These are phyloP conservation scores for Xiphophorus couchianus DNA, from an alignment of 2,113 vertebrate genomes.

Conservation along the genomic window DNA sequence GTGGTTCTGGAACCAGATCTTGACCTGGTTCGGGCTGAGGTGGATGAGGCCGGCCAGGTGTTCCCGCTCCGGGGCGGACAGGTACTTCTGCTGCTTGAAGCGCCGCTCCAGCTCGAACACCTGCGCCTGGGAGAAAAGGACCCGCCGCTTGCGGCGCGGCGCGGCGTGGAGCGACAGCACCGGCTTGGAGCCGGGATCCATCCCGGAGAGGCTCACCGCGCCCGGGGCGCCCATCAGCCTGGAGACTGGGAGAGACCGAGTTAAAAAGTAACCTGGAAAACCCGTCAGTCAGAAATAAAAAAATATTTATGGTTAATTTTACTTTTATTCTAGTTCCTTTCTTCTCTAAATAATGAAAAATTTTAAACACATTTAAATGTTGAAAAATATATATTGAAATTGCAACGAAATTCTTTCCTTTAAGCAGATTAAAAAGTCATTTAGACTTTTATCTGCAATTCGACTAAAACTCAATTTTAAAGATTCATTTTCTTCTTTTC, in stretches of 20 bases:
- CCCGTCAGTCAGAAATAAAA: no score
- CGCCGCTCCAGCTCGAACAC: conserved; percentile 92
- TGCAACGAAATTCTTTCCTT: no score
- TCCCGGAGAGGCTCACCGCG: conserved; percentile 86
- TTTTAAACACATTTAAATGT: no score
- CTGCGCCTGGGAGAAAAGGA: conserved; percentile 95
- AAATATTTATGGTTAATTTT: no score
- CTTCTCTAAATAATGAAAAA: no score
- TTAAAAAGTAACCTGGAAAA: no score
- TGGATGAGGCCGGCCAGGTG: conserved; percentile 92
- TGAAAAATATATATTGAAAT: no score
- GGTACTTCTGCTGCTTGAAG: conserved; percentile 93
- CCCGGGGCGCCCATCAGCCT: conserved; percentile 89
- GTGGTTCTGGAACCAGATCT: conserved; percentile 99
- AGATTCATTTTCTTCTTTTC: no score
- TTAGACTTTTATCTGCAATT: no score
- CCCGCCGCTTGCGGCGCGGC: conserved; percentile 89
- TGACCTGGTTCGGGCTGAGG: conserved; percentile 94
- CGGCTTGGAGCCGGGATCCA: conserved; percentile 81
- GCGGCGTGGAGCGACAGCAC: conserved; percentile 85
- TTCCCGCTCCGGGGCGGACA: conserved; percentile 94
- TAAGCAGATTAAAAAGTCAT: no score
- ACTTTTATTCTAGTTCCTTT: no score
- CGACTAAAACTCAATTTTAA: no score
- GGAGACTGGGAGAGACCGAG: conserved; percentile 80